phyloP scores from a whole-genome alignment of 2,888 invertebrate species.

The Hypomecis atomaria region DNA sequence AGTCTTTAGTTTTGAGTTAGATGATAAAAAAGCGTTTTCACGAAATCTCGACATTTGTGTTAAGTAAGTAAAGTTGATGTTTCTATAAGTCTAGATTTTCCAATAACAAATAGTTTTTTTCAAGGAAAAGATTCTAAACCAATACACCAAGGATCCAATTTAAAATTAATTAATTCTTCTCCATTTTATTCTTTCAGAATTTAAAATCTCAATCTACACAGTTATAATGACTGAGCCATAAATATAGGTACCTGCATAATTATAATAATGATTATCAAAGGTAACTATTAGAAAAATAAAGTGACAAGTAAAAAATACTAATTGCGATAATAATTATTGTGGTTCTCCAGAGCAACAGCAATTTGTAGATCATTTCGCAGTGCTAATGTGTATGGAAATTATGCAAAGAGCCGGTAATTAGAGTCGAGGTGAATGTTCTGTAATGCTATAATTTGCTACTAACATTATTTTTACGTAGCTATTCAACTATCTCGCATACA shows the following conservation, averaged over 20 bases:
- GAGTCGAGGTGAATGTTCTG: slow-evolving; percentile 71
- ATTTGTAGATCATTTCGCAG: slow-evolving; percentile 77
- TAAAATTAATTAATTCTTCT: no score
- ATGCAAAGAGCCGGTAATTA: slow-evolving; percentile 78
- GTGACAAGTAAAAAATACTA: slow-evolving; percentile 72
- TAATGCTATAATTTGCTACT: slow-evolving; percentile 68
- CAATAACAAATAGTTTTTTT: no score
- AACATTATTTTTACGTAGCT: slow-evolving; percentile 51
- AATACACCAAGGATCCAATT: no score
- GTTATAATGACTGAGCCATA: not conserved
- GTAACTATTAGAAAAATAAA: slow-evolving; percentile 53
- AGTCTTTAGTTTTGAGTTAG: no score
- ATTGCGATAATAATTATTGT: slow-evolving; percentile 68
- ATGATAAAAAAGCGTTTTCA: no score
- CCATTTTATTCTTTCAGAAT: no score
- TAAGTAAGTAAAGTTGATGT: no score
- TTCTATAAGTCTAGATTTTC: no score
- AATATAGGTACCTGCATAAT: slow-evolving; percentile 6
- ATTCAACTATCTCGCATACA: slow-evolving; percentile 35
- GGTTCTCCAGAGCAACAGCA: slow-evolving; percentile 68
- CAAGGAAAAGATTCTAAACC: no score
- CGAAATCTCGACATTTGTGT: no score
- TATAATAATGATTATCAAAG: slow-evolving; percentile 18
- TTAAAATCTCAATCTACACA: not conserved
- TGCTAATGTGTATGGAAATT: slow-evolving; percentile 80